Conservation (phyloP, 2,888 invertebrate species). For the Periphyllus acericola region DNA sequence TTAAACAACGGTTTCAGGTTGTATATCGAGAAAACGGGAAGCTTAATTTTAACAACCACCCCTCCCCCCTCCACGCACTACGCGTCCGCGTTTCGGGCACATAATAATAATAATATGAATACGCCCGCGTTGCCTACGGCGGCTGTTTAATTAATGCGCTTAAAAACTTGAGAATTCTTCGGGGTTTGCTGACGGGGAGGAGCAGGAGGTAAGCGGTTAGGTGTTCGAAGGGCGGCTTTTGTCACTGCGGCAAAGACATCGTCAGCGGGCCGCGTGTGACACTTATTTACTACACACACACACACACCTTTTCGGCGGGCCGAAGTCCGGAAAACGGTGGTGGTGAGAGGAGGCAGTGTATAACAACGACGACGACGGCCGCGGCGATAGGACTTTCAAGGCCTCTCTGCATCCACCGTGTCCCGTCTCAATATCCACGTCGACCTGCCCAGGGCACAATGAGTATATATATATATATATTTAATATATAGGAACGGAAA, state of each 20-base stretch:
- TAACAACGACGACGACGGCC: background rate
- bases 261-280: slow-evolving; percentile 22
- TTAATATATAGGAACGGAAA: background rate
- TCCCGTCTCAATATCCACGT: background rate
- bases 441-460: background rate
- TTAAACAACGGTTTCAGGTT: slow-evolving; percentile 56
- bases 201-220: background rate
- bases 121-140: background rate
- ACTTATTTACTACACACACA: slow-evolving; percentile 7
- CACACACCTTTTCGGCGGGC: background rate
- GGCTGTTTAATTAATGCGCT: slow-evolving; percentile 57
- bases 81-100: background rate
- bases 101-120: slow-evolving; percentile 48
- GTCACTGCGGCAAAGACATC: slow-evolving; percentile 37
- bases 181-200: background rate
- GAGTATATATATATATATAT: background rate
- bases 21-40: slow-evolving; percentile 10
- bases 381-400: slow-evolving; percentile 14
- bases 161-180: slow-evolving; percentile 45
- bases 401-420: background rate
- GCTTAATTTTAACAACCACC: slow-evolving; percentile 53
- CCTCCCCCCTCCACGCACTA: background rate
- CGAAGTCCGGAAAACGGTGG: background rate
- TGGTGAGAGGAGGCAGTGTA: background rate
- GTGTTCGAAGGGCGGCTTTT: background rate